These are phyloP conservation scores for Bucco capensis DNA, from an alignment of 2,113 vertebrate species.

Conservation along the genomic window DNA sequence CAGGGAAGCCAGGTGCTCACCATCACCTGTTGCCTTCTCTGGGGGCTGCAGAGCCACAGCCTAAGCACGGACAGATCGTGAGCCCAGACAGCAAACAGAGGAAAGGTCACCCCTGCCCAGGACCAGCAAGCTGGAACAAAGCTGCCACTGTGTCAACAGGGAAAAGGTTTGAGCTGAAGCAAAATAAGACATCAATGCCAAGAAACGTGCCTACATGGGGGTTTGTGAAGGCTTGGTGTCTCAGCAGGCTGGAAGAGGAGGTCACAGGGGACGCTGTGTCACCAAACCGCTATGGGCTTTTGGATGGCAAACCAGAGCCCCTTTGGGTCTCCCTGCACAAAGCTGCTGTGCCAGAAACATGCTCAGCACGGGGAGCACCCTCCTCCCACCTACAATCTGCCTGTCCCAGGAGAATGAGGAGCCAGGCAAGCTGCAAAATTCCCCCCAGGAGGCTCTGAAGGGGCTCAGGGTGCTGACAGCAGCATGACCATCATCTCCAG, in stretches of 20 bases:
- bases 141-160: background rate
- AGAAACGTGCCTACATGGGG: background rate
- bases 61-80: background rate
- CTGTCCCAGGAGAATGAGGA: accelerated
- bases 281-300: background rate
- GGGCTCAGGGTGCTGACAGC: background rate
- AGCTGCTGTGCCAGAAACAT: background rate
- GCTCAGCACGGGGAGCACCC: accelerated
- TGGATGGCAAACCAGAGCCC: background rate
- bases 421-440: accelerated
- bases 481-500: background rate
- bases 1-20: background rate
- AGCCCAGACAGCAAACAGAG: background rate
- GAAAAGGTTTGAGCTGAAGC: background rate
- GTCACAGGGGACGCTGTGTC: background rate
- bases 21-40: accelerated
- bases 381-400: background rate
- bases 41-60: background rate
- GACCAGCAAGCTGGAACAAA: background rate
- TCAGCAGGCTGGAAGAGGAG: background rate
- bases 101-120: conserved; percentile 26
- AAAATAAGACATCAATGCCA: background rate
- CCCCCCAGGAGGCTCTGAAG: background rate
- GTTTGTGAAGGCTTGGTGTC: background rate
- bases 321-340: background rate